Evolutionary conservation across 2,113 vertebrate genomes (phyloP).

Genomic region (Fregetta grallaria): DNA sequence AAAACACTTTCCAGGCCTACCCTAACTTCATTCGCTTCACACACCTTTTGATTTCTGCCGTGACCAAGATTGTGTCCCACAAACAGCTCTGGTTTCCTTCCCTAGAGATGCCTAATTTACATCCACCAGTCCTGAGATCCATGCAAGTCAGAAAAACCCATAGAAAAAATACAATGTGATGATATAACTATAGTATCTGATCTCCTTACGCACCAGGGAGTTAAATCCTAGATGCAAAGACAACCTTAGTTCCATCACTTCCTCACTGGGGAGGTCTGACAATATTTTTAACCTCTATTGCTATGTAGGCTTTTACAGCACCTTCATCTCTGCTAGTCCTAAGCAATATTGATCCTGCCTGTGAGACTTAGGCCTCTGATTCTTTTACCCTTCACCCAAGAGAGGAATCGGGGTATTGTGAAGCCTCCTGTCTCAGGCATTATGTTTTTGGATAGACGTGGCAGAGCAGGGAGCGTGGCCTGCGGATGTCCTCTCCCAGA

Average conservation of each 20-base stretch:
- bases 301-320: neutral
- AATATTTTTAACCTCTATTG: neutral
- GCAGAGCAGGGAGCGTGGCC: neutral
- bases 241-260: neutral
- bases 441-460: neutral
- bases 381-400: neutral
- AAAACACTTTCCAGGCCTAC: neutral
- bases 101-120: neutral
- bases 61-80: neutral
- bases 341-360: neutral
- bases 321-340: neutral
- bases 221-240: neutral
- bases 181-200: neutral
- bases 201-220: neutral
- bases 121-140: neutral
- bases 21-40: neutral
- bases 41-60: neutral
- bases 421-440: neutral
- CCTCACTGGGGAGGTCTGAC: neutral
- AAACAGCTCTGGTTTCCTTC: neutral
- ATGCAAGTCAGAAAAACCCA: neutral
- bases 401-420: neutral
- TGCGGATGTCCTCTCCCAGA: neutral
- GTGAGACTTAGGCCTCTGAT: neutral
- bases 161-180: neutral